phyloP scores from a whole-genome alignment of 2,113 vertebrate species.

The Oncorhynchus clarkii region DNA sequence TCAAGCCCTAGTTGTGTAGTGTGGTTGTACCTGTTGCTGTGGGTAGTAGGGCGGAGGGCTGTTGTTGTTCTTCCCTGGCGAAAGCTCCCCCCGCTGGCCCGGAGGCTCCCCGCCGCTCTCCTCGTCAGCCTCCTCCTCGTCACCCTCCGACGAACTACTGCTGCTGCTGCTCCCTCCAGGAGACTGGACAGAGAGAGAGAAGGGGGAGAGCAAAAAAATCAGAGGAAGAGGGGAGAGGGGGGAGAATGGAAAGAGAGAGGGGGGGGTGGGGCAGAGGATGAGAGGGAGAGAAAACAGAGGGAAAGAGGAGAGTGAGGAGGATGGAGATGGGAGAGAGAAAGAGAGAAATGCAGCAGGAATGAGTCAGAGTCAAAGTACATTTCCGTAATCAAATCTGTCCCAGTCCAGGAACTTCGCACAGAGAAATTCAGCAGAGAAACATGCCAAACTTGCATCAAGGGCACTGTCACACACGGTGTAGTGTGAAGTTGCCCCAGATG shows the following conservation, averaged over 20 bases:
- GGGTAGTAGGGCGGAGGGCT: conserved; percentile 83
- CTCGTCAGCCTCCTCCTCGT: conserved; percentile 86
- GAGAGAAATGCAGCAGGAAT: not conserved
- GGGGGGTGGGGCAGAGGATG: conserved; percentile 61
- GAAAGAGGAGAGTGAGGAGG: conserved; percentile 4
- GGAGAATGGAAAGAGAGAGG: conserved; percentile 41
- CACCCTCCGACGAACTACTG: conserved; percentile 92
- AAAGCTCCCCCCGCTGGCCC: conserved; percentile 71
- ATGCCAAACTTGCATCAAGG: too few species aligned
- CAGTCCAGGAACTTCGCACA: too few species aligned
- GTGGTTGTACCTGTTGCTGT: conserved; percentile 74
- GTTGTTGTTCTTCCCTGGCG: conserved; percentile 74
- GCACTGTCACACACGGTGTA: not conserved
- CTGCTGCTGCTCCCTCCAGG: conserved; percentile 87
- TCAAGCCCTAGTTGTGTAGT: not conserved
- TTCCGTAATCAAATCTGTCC: too few species aligned
- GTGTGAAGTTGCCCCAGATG: too few species aligned
- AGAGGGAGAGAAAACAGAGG: not conserved
- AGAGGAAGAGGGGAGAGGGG: conserved; percentile 17
- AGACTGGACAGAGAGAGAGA: conserved; percentile 70
- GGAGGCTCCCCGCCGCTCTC: conserved; percentile 79
- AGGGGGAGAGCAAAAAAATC: not conserved
- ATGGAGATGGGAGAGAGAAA: conserved; percentile 60
- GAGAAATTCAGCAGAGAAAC: too few species aligned
- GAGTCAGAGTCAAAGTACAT: not conserved